phyloP scores from a whole-genome alignment of 92 coral and sea anemone genomes.

The Meandrina meandrites region DNA sequence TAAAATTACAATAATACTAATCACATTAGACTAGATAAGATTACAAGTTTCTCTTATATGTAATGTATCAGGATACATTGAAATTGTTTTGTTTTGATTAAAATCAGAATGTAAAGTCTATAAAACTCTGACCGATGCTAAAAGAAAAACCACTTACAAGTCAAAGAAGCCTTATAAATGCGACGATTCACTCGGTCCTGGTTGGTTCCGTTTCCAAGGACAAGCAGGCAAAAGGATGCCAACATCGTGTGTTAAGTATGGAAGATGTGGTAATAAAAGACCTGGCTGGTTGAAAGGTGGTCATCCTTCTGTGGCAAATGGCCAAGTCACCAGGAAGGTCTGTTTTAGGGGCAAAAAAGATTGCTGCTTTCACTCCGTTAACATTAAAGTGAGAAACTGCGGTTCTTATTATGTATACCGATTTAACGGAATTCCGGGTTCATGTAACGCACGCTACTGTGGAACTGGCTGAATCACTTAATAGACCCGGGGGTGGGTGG shows the following conservation, averaged over 20 bases:
- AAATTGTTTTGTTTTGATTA: background rate
- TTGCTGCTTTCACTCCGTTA: background rate
- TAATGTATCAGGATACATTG: background rate
- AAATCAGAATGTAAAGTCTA: conserved; percentile 9
- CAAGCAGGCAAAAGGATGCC: conserved; percentile 8
- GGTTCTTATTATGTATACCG: background rate
- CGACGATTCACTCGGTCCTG: background rate
- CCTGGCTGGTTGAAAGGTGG: conserved; percentile 13
- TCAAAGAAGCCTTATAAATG: background rate
- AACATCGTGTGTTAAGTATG: background rate
- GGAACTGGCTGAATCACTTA: background rate
- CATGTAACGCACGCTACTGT: background rate
- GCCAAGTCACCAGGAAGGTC: background rate
- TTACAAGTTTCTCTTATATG: too few species aligned
- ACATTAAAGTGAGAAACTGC: conserved; percentile 4
- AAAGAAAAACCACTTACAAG: background rate
- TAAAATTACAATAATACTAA: too few species aligned
- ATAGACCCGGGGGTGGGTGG: background rate
- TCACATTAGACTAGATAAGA: too few species aligned
- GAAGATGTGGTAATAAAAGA: background rate
- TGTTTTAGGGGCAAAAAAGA: background rate
- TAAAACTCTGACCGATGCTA: background rate
- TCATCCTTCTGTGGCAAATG: background rate
- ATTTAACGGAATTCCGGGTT: background rate
- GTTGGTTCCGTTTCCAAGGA: conserved; percentile 1